Evolutionary conservation across 1,140 invertebrate species (phyloP), one percentile per base, ranked within the genome.

Genomic region (Drosophila murphyi): DNA sequence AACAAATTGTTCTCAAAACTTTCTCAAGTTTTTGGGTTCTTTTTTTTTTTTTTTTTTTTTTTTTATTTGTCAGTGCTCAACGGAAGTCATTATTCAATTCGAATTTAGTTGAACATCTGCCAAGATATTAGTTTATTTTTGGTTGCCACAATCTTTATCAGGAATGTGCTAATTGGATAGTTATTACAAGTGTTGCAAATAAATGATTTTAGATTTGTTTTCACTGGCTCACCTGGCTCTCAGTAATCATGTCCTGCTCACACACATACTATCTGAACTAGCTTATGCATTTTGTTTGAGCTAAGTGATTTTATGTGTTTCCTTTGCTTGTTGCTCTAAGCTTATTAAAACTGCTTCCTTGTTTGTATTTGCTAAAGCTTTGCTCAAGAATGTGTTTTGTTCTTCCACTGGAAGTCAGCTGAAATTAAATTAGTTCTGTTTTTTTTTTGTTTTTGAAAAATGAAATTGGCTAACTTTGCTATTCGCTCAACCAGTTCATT

Each of bases 51-150:
- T 37, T 29, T 48, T 37, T 8, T 37, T 28, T 32, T 12, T 55
- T 55, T 35, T 64, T 61, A 29, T 20, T 20, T 29, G 45, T 12
- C 5, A 37, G 45, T 54, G 57, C 54, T 61, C 61, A 73, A 73
- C 59, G 64, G 73, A 81, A 78, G 69, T 82, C 70, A 78, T 82
- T 78, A 82, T 67, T 20, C 20, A 20, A 82, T 82, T 82, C 78
- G 82, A 82, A 82, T 82, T 63, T 70, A 75, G 80, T 82, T 76
- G 75, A 54, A 65, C 69, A 60, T 37, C 59, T 31, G 39, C 20
- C 20, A 20, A 20, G 20, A 20, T 20, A 20, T 20, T 20, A 20
- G 20, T 20, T 20, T 20, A 20, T 20, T 20, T 20, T 20, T 0
- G 20, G 20, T 20, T 20, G 20, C 20, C 20, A 1, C 20, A 20